These are phyloP conservation scores for Polydrusus pterygomalis DNA, from an alignment of 2,888 invertebrate species.

Conservation along the genomic window DNA sequence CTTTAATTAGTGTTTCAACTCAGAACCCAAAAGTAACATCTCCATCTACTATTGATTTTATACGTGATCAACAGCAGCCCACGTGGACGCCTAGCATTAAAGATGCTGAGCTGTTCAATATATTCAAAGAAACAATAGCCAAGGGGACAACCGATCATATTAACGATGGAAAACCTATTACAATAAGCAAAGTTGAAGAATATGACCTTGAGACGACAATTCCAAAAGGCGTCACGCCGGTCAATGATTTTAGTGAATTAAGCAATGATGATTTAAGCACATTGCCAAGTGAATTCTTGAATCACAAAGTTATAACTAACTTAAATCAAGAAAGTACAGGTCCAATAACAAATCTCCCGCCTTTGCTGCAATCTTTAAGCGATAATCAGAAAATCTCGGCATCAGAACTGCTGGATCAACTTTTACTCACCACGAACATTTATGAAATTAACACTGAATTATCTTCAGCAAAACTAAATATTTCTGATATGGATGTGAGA, in stretches of 20 bases:
- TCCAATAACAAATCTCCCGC: slow-evolving; percentile 48
- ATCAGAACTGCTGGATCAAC: slow-evolving; percentile 64
- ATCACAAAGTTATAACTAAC: slow-evolving; percentile 21
- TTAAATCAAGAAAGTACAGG: slow-evolving; percentile 9
- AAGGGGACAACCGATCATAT: slow-evolving; percentile 26
- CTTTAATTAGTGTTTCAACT: background rate
- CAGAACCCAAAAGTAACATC: slow-evolving; percentile 9
- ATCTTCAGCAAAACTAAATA: slow-evolving; percentile 42
- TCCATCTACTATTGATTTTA: background rate
- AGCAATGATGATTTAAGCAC: slow-evolving; percentile 23
- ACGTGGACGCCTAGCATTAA: slow-evolving; percentile 42
- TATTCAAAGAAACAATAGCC: slow-evolving; percentile 43
- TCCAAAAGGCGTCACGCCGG: slow-evolving; percentile 7
- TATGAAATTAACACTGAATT: slow-evolving; percentile 68
- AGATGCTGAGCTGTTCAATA: slow-evolving; percentile 33
- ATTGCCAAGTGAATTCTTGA: slow-evolving; percentile 12
- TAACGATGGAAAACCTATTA: background rate
- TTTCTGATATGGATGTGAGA: slow-evolving; percentile 25
- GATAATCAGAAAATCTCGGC: slow-evolving; percentile 56
- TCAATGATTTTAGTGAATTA: slow-evolving; percentile 6
- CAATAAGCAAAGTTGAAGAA: slow-evolving; percentile 17
- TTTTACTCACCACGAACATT: slow-evolving; percentile 66
- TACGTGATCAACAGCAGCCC: background rate
- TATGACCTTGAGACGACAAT: slow-evolving; percentile 27
- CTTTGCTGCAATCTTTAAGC: slow-evolving; percentile 53